Base-by-base conservation (phyloP, 2,113 vertebrate genomes). In the Physeter macrocephalus region DNA sequence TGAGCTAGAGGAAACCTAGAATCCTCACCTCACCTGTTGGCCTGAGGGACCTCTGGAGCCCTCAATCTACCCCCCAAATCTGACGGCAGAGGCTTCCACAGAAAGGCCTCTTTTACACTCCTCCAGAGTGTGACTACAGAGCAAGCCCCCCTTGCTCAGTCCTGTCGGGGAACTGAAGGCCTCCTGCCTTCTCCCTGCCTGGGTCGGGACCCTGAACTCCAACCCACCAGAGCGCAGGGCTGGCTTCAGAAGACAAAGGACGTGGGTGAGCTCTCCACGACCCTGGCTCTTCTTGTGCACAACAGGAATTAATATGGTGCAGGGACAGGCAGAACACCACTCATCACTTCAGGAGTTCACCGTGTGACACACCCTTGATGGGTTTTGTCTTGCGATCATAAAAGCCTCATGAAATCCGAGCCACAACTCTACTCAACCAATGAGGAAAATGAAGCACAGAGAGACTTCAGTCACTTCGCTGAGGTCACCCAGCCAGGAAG, bases 71-170 rank as follows among this genome's bases (percentile, higher is more conserved):
- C 13, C n/a, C 29, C 27, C 20, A 85, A 43, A 49, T 39, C 5
- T 13, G 52, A 34, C 3, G 41, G 11, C 54, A 46, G n/a, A 54
- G 34, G 62, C 21, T 13, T 39, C 91, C 27, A 5, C 1, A 14
- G 9, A 69, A 66, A 46, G 39, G 20, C 43, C 18, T 2, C 0
- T 6, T 6, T 25, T 31, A 34, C 11, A 27, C 43, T 39, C 84
- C 43, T 57, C 54, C 57, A 20, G 6, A 21, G 15, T 5, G 66
- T 15, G 11, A 6, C 54, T 20, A 18, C 2, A 13, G 57, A 15
- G 4, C 0, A 3, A 77, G 84, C 29, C 36, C 2, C 0, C 0
- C 1, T 21, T 4, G 29, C 20, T 31, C 13, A 5, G 3, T 29
- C 20, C 74, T 59, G 20, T 49, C 1, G 4, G 21, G 39, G 23